These are phyloP conservation scores for Esox lucius DNA, from an alignment of 2,797 vertebrate genomes.

Conservation along the genomic window DNA sequence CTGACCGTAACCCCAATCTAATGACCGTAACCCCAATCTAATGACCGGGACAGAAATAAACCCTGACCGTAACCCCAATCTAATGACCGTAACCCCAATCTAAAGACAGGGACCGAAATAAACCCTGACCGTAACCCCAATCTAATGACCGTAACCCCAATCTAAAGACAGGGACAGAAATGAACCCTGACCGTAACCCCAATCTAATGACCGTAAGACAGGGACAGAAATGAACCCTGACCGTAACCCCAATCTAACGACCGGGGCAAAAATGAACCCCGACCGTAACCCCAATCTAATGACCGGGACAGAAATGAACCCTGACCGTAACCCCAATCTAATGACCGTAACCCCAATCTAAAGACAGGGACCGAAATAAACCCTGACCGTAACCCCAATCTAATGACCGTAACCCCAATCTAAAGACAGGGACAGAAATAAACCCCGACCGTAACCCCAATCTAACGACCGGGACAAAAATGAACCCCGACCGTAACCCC, in stretches of 20 bases:
- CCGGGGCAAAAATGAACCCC: too few relatives aligned
- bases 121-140: background rate
- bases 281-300: too few relatives aligned
- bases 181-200: background rate
- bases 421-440: too few relatives aligned
- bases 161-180: background rate
- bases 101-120: constrained; percentile 58
- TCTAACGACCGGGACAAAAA: background rate
- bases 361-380: background rate
- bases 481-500: background rate
- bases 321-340: background rate
- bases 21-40: background rate
- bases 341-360: background rate
- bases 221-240: background rate
- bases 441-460: too few relatives aligned
- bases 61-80: background rate
- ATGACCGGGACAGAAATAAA: background rate
- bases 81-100: constrained; percentile 71
- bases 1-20: background rate
- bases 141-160: background rate
- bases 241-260: too few relatives aligned
- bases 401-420: too few relatives aligned
- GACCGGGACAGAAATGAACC: background rate
- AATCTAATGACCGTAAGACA: constrained; percentile 66
- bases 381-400: background rate